A percentile compares a stretch with the other conserved stretches of the same genome.
phyloP scores from a whole-genome alignment of 2,113 vertebrate species.

The Gasterosteus nipponicus region DNA sequence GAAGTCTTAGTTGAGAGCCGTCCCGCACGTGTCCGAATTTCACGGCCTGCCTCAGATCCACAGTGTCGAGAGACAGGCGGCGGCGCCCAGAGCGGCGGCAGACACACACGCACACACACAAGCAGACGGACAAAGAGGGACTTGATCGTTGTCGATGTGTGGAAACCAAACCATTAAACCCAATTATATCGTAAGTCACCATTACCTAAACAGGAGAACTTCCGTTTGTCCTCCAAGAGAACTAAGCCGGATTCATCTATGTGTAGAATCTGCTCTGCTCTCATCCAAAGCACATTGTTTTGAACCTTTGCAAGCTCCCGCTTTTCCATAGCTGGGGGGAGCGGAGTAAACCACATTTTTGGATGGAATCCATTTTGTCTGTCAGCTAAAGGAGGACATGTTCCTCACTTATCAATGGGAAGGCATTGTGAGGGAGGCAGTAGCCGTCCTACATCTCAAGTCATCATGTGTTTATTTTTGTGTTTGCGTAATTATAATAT shows the following conservation, averaged over 20 bases:
- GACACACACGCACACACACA: not conserved
- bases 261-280: conserved; percentile 39
- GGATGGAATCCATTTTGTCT: conserved; percentile 57
- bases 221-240: conserved; percentile 23
- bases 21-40: not conserved
- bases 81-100: not conserved
- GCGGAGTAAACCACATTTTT: conserved; percentile 40
- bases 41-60: not conserved
- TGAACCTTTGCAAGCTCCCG: conserved; percentile 49
- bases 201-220: conserved; percentile 16
- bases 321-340: conserved; percentile 26
- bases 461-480: not conserved
- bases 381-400: conserved; percentile 38
- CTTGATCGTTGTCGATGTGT: not conserved
- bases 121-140: not conserved
- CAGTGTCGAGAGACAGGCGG: not conserved
- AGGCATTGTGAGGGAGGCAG: conserved; percentile 15
- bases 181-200: not conserved
- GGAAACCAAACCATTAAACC: conserved; percentile 5
- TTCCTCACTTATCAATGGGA: conserved; percentile 21
- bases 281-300: conserved; percentile 47
- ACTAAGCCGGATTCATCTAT: conserved; percentile 33
- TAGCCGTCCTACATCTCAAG: not conserved
- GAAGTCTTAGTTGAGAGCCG: not conserved
- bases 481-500: not conserved